These are phyloP conservation scores for Hetaerina americana DNA, from an alignment of 1,140 invertebrate genomes.

Conservation along the genomic window DNA sequence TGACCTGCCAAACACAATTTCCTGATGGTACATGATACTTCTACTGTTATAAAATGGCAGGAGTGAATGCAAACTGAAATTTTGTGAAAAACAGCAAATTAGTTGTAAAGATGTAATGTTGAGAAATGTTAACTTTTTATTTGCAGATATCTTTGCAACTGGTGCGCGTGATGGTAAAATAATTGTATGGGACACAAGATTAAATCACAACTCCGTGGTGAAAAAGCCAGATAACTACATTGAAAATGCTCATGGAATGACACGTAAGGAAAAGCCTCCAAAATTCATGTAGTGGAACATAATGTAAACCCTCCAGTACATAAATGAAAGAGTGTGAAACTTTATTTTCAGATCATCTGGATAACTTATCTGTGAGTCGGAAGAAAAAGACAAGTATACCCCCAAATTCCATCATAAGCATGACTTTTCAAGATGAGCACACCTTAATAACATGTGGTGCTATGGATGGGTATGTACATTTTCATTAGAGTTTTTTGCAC, in stretches of 20 bases:
- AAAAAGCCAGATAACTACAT: conserved; percentile 23
- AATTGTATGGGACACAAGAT: conserved; percentile 66
- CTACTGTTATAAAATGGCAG: too few relatives aligned
- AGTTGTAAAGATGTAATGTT: too few relatives aligned
- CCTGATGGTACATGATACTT: too few relatives aligned
- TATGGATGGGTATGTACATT: conserved; percentile 50
- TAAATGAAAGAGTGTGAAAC: too few relatives aligned
- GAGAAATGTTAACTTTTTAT: conserved; percentile 8
- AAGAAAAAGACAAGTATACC: conserved; percentile 7
- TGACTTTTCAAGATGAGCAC: conserved; percentile 64
- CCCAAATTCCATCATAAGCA: conserved; percentile 31
- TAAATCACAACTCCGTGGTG: conserved; percentile 25
- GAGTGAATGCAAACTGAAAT: too few relatives aligned
- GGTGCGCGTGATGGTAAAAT: conserved; percentile 73
- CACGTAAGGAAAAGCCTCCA: too few relatives aligned
- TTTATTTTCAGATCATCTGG: too few relatives aligned
- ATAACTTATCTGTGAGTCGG: neutral
- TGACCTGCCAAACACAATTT: too few relatives aligned
- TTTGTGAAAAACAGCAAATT: too few relatives aligned
- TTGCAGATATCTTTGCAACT: conserved; percentile 62
- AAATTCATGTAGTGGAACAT: too few relatives aligned
- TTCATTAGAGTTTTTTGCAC: too few relatives aligned
- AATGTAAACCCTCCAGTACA: too few relatives aligned
- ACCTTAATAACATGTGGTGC: conserved; percentile 67
- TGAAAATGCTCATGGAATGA: conserved; percentile 32